Conservation (phyloP, 2,888 invertebrate species). For the Catocala sponsa region DNA sequence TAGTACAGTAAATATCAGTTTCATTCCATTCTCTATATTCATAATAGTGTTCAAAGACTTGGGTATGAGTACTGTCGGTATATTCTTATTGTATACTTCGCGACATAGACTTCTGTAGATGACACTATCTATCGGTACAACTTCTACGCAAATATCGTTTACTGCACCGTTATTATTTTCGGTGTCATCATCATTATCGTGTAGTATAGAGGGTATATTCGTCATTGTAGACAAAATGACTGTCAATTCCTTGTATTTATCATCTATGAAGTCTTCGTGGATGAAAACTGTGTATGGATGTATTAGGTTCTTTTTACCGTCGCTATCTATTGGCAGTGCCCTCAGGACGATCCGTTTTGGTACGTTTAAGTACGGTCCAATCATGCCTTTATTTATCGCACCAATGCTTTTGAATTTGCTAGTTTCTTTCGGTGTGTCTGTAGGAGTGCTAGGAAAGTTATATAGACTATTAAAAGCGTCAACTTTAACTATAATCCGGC, state of each 20-base stretch:
- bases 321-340: constrained; percentile 79
- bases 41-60: constrained; percentile 86
- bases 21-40: constrained; percentile 86
- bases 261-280: constrained; percentile 77
- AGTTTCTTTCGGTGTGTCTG: constrained; percentile 55
- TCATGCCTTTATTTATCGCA: constrained; percentile 71
- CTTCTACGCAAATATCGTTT: constrained; percentile 80
- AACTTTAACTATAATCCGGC: constrained; percentile 77
- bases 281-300: constrained; percentile 83
- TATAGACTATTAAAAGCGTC: constrained; percentile 75
- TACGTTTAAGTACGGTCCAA: constrained; percentile 69
- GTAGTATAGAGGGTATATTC: constrained; percentile 69
- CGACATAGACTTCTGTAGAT: constrained; percentile 76
- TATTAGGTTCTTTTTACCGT: constrained; percentile 78
- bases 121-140: constrained; percentile 75
- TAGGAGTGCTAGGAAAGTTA: constrained; percentile 50
- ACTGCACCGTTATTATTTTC: constrained; percentile 62
- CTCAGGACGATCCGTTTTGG: constrained; percentile 71
- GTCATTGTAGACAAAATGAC: constrained; percentile 76
- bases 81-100: constrained; percentile 77
- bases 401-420: constrained; percentile 76
- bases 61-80: constrained; percentile 85
- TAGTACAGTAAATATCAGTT: constrained; percentile 83
- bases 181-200: constrained; percentile 59
- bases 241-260: constrained; percentile 66